These are phyloP conservation scores for Dicranocentrus wangi DNA, from an alignment of 2,888 invertebrate species.

Conservation along the genomic window DNA sequence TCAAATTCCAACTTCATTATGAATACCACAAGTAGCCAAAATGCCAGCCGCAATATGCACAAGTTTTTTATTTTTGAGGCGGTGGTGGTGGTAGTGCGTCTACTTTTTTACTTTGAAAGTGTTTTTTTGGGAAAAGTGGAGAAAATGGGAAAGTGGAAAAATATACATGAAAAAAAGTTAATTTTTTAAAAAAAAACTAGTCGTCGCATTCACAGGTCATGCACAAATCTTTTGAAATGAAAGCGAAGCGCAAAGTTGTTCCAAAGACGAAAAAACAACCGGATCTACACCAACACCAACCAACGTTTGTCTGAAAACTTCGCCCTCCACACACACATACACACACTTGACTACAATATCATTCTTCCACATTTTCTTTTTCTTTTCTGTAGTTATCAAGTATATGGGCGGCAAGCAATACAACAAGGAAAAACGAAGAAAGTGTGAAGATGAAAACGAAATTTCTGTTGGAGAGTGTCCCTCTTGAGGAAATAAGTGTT, in stretches of 20 bases:
- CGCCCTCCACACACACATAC: not conserved
- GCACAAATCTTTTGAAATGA: constrained; percentile 55
- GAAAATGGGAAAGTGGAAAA: constrained; percentile 44
- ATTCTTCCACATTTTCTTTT: not conserved
- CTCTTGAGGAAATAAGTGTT: constrained; percentile 20
- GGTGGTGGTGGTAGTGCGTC: no score
- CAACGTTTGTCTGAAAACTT: not conserved
- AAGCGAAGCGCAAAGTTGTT: constrained; percentile 21
- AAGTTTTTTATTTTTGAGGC: no score
- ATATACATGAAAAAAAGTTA: no score
- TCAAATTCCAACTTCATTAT: no score
- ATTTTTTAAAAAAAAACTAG: constrained; percentile 39
- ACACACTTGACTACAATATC: not conserved
- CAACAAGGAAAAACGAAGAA: not conserved
- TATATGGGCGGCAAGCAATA: no score
- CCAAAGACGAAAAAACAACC: not conserved
- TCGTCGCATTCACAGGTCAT: constrained; percentile 53
- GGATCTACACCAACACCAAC: no score
- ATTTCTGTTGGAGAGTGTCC: not conserved
- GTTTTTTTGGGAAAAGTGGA: not conserved
- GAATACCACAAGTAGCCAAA: no score
- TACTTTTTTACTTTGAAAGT: no score
- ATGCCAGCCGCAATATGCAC: not conserved
- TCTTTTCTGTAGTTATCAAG: not conserved
- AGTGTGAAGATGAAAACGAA: constrained; percentile 29